Percentiles rank a stretch among this genome's conserved stretches.
phyloP scores from a whole-genome alignment of 2,888 invertebrate genomes.

The Megamerina dolium region DNA sequence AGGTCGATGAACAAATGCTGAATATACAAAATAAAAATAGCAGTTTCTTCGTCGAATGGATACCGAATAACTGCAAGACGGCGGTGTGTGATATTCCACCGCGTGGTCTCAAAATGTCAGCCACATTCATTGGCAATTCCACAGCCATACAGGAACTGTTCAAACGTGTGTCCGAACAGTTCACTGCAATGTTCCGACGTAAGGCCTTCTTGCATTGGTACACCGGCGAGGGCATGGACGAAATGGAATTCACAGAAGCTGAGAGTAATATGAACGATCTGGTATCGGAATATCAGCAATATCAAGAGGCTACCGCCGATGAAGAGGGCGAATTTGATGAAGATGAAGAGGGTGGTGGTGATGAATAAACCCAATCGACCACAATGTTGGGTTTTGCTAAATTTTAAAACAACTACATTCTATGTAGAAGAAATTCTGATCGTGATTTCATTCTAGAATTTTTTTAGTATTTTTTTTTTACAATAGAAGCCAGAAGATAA shows the following conservation, averaged over 20 bases:
- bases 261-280: slow-evolving; percentile 94
- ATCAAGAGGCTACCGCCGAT: slow-evolving; percentile 83
- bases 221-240: no score
- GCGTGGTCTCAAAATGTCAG: slow-evolving; percentile 88
- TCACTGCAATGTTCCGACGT: slow-evolving; percentile 92
- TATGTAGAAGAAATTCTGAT: no score
- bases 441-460: no score
- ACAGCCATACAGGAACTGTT: slow-evolving; percentile 91
- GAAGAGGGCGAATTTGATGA: slow-evolving; percentile 79
- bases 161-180: slow-evolving; percentile 86
- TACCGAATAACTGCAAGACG: slow-evolving; percentile 90
- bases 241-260: no score
- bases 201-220: no score
- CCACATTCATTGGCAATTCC: slow-evolving; percentile 89
- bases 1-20: slow-evolving; percentile 86
- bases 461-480: slow-evolving; percentile 6
- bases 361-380: slow-evolving; percentile 31
- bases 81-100: slow-evolving; percentile 89
- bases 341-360: slow-evolving; percentile 48
- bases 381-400: slow-evolving; percentile 11
- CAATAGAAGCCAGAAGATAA: not conserved
- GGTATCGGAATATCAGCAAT: slow-evolving; percentile 92
- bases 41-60: slow-evolving; percentile 86
- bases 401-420: no score
- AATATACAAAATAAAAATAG: slow-evolving; percentile 94